Base-by-base conservation (phyloP, 92 coral and sea anemone genomes). In the Bergia sp. region DNA sequence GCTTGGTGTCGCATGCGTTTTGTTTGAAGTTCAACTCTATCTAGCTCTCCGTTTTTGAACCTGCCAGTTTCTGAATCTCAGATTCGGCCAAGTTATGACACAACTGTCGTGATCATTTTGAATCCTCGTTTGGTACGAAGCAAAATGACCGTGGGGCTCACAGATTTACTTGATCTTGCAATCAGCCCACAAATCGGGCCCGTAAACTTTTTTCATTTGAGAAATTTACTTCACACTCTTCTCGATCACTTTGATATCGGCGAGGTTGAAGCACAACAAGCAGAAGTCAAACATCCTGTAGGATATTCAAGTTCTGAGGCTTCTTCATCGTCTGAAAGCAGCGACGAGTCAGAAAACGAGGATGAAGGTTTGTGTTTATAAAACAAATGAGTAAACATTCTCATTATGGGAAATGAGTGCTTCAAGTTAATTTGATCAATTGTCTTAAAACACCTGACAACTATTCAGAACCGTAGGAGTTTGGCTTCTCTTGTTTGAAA, bases 181-280 rank as follows among this genome's bases (percentile, higher is more conserved):
- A 96, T 96, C 45, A 93, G 99, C 88, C 96, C 96, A 18, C 95
- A 96, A 71, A 95, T 95, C 61, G 98, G 98, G 57, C 96, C 99
- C 10, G 99, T 96, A 65, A 96, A 96, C 88, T 96, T 96, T 89
- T 92, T 96, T 76, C 98, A 96, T 82, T 79, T 96, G 71, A 55
- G 98, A 64, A 94, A 96, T 82, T 92, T 95, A 8, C 78, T 96
- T 18, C 93, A 95, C 80, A 96, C 98, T 0, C 84, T 96, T 4
- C 91, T 96, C 71, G 94, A 94, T 6, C 96, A 93, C 58, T 94
- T 96, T 45, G 99, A 93, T 10, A 95, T 96, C 87, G 95, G 96
- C 8, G 95, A 93, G 75, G 75, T 96, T 8, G 91, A 93, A 39
- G 99, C 98, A 15, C 94, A 93, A 12, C 95, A 94, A 81, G 95